phyloP scores from a whole-genome alignment of 2,113 vertebrate genomes.

The Mungos mungo region DNA sequence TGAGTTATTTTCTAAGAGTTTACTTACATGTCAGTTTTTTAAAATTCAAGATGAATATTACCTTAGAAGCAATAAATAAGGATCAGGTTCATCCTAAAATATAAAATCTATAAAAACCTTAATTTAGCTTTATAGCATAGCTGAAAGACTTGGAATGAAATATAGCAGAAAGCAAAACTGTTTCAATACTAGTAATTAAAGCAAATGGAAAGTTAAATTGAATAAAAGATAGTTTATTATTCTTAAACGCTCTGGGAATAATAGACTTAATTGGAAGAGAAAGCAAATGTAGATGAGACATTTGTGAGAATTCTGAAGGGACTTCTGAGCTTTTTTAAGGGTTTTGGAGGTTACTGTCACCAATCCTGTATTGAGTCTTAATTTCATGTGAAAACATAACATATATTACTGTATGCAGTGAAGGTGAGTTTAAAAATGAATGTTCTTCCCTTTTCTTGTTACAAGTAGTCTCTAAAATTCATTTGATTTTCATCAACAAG shows the following conservation, averaged over 20 bases:
- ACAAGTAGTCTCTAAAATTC: neutral
- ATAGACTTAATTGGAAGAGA: neutral
- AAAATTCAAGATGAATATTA: conserved; percentile 26
- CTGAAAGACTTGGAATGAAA: conserved; percentile 53
- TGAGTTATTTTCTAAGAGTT: conserved; percentile 26
- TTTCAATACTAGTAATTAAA: conserved; percentile 49
- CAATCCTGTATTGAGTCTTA: neutral
- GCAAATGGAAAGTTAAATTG: conserved; percentile 51
- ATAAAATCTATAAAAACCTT: conserved; percentile 38
- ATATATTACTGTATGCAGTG: neutral
- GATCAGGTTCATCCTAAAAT: neutral
- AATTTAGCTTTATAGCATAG: neutral
- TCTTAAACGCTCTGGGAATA: conserved; percentile 40
- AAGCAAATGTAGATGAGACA: neutral
- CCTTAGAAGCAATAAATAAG: conserved; percentile 13
- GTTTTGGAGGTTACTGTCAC: neutral
- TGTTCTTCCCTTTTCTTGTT: neutral
- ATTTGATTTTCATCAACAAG: neutral
- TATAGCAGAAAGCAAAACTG: conserved; percentile 16
- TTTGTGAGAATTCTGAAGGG: neutral
- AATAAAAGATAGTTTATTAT: conserved; percentile 39
- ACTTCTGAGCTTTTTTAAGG: neutral
- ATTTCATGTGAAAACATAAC: neutral
- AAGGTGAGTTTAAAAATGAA: neutral
- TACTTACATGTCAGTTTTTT: conserved; percentile 26